Conservation (phyloP, 2,113 vertebrate species). For the Gopherus flavomarginatus region DNA sequence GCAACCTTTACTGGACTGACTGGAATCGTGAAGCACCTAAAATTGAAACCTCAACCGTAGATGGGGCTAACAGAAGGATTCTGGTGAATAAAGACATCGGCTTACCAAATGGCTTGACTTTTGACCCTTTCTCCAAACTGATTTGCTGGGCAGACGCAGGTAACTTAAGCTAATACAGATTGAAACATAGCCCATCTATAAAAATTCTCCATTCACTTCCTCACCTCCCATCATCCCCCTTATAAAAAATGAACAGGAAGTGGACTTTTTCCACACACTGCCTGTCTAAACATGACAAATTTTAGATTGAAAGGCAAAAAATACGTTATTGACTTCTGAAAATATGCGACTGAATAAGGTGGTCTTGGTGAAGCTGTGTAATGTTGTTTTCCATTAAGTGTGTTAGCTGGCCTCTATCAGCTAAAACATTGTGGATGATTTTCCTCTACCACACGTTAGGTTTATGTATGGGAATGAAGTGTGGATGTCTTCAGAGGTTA, state of each 20-base stretch:
- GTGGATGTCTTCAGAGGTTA: not conserved
- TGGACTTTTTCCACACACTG: not conserved
- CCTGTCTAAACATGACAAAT: not conserved
- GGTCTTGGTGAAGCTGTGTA: not conserved
- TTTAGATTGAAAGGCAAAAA: not conserved
- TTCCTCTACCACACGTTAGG: not conserved
- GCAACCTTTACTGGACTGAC: slow-evolving; percentile 96
- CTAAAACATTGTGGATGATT: not conserved
- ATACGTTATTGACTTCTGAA: not conserved
- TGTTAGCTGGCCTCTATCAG: not conserved
- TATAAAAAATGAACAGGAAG: not conserved
- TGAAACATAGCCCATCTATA: accelerated
- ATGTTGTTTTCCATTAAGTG: not conserved
- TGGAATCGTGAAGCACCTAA: slow-evolving; percentile 98
- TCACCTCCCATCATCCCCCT: not conserved
- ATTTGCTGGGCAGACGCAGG: slow-evolving; percentile 98
- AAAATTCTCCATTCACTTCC: not conserved
- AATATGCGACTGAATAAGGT: not conserved
- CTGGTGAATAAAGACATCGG: slow-evolving; percentile 91
- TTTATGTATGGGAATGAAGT: not conserved
- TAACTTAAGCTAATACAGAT: slow-evolving; percentile 42
- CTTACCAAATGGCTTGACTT: slow-evolving; percentile 92
- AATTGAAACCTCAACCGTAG: slow-evolving; percentile 90
- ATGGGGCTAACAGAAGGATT: slow-evolving; percentile 88
- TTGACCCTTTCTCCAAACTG: slow-evolving; percentile 85